Evolutionary conservation across 2,113 vertebrate genomes (phyloP).

Genomic region (Cygnus buccinator): DNA sequence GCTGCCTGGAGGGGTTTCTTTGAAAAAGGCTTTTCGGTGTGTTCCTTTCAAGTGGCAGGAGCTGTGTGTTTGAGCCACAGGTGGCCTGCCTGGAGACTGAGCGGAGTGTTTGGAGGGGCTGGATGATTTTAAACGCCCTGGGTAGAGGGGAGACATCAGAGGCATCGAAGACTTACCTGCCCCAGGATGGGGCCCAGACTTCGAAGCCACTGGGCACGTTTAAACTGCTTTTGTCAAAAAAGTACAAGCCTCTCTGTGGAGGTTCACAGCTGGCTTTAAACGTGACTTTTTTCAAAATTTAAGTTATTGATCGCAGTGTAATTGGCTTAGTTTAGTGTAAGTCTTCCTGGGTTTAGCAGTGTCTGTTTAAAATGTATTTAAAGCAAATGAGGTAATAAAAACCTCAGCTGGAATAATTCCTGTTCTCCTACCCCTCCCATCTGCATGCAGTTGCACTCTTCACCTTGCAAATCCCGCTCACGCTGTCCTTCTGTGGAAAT

Average conservation of each 20-base stretch:
- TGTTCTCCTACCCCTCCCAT: accelerated
- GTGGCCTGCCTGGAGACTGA: constrained; percentile 4
- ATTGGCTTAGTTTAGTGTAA: not conserved
- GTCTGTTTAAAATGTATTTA: not conserved
- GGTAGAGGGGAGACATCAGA: not conserved
- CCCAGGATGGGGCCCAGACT: not conserved
- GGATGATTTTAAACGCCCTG: not conserved
- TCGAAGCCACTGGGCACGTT: not conserved
- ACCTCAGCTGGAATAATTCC: not conserved
- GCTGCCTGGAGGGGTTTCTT: constrained; percentile 26
- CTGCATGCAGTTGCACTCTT: not conserved
- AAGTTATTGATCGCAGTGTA: not conserved
- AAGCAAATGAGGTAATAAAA: not conserved
- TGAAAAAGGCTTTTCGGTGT: constrained; percentile 32
- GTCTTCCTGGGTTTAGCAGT: not conserved
- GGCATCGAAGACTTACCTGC: not conserved
- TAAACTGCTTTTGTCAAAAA: not conserved
- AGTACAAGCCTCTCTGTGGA: not conserved
- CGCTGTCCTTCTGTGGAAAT: not conserved
- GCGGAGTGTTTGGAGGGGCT: not conserved
- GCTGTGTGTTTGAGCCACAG: not conserved
- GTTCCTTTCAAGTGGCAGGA: constrained; percentile 46
- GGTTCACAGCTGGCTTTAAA: not conserved
- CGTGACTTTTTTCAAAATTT: not conserved
- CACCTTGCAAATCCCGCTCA: not conserved